Evolutionary conservation across 1,140 invertebrate species (phyloP).

Genomic region (Zaprionus tsacasi): DNA sequence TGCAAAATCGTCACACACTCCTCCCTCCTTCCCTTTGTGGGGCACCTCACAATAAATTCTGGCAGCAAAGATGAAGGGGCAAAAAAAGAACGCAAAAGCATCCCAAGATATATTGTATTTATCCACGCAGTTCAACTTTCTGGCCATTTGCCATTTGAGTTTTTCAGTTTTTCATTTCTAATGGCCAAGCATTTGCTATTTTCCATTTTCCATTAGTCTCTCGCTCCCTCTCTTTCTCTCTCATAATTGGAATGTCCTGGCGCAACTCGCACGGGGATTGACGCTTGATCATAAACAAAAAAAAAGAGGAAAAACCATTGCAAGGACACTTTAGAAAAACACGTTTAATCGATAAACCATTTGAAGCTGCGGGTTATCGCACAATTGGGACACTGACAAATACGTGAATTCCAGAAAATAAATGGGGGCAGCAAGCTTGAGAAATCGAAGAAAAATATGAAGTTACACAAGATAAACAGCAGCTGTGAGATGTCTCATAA

Average conservation of each 20-base stretch:
- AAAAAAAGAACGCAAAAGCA: constrained; percentile 10
- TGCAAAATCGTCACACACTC: constrained; percentile 31
- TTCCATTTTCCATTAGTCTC: constrained; percentile 2
- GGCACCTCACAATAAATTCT: constrained; percentile 22
- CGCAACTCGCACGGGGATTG: constrained; percentile 24
- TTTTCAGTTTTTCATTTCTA: constrained; percentile 8
- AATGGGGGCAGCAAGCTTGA: neutral
- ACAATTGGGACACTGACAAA: constrained; percentile 13
- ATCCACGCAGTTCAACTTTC: constrained; percentile 32
- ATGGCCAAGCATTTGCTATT: neutral
- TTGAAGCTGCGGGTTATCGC: neutral
- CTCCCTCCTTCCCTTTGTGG: no score
- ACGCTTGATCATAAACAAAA: constrained; percentile 27
- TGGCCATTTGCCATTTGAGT: constrained; percentile 38
- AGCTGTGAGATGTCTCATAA: neutral
- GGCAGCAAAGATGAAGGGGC: neutral
- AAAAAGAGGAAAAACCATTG: neutral
- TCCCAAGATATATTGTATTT: constrained; percentile 26
- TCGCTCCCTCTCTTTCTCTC: neutral
- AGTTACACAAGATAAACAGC: neutral
- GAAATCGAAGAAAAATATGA: constrained; percentile 10
- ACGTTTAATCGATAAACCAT: constrained; percentile 35
- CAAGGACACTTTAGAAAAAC: constrained; percentile 4
- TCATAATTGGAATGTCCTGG: constrained; percentile 19
- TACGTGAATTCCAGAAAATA: neutral